These are phyloP conservation scores for Cecidostiba fungosa DNA, from an alignment of 2,888 invertebrate species.

Conservation along the genomic window DNA sequence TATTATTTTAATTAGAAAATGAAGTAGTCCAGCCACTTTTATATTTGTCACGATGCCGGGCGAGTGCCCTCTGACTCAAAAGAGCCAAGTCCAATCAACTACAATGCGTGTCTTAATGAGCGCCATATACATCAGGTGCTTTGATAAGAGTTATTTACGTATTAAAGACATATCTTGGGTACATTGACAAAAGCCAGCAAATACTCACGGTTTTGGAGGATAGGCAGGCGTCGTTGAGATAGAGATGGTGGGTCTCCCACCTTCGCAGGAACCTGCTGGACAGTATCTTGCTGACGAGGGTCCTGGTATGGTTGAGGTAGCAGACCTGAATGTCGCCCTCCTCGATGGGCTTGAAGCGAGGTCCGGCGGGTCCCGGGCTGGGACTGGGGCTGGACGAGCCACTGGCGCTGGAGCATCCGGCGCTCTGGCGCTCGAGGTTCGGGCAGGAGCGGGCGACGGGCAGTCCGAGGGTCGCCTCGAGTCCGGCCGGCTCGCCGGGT, in stretches of 20 bases:
- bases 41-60: too few relatives aligned
- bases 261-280: conserved; percentile 88
- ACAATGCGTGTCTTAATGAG: too few relatives aligned
- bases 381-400: conserved; percentile 80
- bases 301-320: conserved; percentile 88
- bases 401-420: conserved; percentile 82
- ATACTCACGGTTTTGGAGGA: conserved; percentile 87
- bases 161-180: too few relatives aligned
- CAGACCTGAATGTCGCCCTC: conserved; percentile 89
- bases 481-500: conserved; percentile 67
- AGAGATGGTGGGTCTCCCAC: conserved; percentile 89
- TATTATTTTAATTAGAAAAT: too few relatives aligned
- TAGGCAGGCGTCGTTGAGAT: conserved; percentile 86
- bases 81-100: too few relatives aligned
- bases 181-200: too few relatives aligned
- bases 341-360: conserved; percentile 86
- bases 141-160: too few relatives aligned
- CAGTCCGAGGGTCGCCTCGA: conserved; percentile 75
- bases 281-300: conserved; percentile 89
- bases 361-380: conserved; percentile 81
- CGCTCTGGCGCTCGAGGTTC: conserved; percentile 82
- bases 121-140: too few relatives aligned
- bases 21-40: too few relatives aligned
- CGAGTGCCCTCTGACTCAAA: too few relatives aligned
- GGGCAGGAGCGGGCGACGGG: conserved; percentile 80